Conservation (phyloP, 35 echinoderm and acorn worm genomes). For the Ophiothrix spiculata region DNA sequence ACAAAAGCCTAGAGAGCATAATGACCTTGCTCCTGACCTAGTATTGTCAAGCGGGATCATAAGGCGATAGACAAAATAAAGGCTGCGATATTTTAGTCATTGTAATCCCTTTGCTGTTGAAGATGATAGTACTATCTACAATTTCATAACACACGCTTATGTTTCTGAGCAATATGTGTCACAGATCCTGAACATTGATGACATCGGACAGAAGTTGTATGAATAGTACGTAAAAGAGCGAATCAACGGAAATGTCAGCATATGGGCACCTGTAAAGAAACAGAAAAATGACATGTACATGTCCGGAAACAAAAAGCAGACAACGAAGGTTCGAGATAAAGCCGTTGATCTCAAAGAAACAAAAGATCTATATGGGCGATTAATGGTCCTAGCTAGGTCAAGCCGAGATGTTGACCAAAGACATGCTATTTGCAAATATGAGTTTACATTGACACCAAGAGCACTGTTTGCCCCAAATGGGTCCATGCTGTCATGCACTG, state of each 20-base stretch:
- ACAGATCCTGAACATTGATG: slow-evolving; percentile 27
- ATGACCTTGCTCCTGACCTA: neutral
- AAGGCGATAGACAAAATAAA: slow-evolving; percentile 10
- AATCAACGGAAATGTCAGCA: slow-evolving; percentile 19
- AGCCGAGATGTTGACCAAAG: slow-evolving; percentile 50
- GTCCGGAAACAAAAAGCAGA: slow-evolving; percentile 29
- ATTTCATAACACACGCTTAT: slow-evolving; percentile 22
- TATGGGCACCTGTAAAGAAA: slow-evolving; percentile 39
- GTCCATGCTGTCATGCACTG: slow-evolving; percentile 18
- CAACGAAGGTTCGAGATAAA: slow-evolving; percentile 41
- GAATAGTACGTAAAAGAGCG: slow-evolving; percentile 14
- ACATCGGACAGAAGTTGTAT: slow-evolving; percentile 21
- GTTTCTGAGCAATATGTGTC: neutral
- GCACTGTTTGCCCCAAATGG: slow-evolving; percentile 60
- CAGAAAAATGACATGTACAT: slow-evolving; percentile 46
- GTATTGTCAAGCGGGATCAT: slow-evolving; percentile 20
- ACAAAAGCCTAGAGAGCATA: neutral
- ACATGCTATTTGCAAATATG: slow-evolving; percentile 41
- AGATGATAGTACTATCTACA: slow-evolving; percentile 17
- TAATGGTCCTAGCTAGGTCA: slow-evolving; percentile 59
- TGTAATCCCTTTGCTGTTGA: neutral
- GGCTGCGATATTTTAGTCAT: slow-evolving; percentile 16
- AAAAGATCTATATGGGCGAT: slow-evolving; percentile 41
- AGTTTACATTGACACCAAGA: slow-evolving; percentile 49
- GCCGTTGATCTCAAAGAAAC: slow-evolving; percentile 53